Evolutionary conservation across 2,888 invertebrate genomes (phyloP), one percentile per base, ranked within the genome.

Genomic region (Sphinx pinastri): DNA sequence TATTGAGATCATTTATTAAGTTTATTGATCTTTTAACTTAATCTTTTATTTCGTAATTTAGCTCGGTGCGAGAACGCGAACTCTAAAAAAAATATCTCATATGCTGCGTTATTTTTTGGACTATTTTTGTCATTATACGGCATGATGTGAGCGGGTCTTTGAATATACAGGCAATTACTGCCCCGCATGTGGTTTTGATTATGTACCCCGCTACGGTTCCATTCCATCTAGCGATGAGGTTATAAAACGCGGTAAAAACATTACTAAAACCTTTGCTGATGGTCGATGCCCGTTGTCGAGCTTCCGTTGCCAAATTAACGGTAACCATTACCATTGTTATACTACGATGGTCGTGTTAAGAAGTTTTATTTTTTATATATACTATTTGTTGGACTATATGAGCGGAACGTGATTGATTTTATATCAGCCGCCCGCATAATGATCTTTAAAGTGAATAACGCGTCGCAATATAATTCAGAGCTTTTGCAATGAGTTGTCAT

Each of bases 1-100:
- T 94, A 94, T 93, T 94, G 91, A 94, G 94, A 94, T 93, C 93
- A 94, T 94, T 94, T 94, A 93, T 94, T 93, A 94, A 93, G 93
- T 94, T 94, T 94, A 94, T 94, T 94, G 94, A 93, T 94, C 93
- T 93, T 93, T 94, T 93, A 93, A 93, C 88, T 93, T 93, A 93
- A 94, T 94, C 94, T 94, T 94, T 94, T 94, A 93, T 94, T 93
- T 94, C 91, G 93, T 94, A 93, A 94, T 94, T 94, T 93, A 92
- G 91, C 89, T 93, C 79, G 85, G 86, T 87, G 89, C 89, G 88
- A 91, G 91, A 89, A 88, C 91, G 93, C 93, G 91, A 92, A 93
- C 88, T 91, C 88, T 85, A 84, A 87, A 93, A 93, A 90, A 93
- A 93, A 91, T 63, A 93, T 90, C 93, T 93, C 92, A 92, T 94